Percentiles rank a stretch among this genome's conserved stretches.
Evolutionary conservation across 2,113 vertebrate species (phyloP).

Genomic region (Etia nguti): DNA sequence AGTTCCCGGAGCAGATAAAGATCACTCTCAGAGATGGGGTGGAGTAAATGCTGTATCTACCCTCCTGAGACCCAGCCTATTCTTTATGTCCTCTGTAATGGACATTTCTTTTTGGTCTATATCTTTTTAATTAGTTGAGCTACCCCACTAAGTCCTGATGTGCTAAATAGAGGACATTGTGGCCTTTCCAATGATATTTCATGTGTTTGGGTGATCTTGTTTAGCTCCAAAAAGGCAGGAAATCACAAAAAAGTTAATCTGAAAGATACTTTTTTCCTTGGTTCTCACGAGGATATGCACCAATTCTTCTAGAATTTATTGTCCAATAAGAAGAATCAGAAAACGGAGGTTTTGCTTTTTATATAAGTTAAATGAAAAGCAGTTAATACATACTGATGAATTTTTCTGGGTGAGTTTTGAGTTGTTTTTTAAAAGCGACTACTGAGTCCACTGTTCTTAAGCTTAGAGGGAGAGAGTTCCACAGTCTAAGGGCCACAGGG

Average conservation of each 20-base stretch:
- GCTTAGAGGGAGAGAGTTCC: too few relatives aligned
- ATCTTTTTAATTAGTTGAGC: accelerated
- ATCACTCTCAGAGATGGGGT: not conserved
- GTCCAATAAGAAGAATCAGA: not conserved
- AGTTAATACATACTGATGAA: accelerated
- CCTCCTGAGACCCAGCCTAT: not conserved
- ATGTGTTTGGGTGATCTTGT: not conserved
- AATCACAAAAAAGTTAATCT: not conserved
- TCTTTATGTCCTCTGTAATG: not conserved
- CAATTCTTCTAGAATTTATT: accelerated
- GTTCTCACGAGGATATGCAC: accelerated
- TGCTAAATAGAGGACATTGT: not conserved
- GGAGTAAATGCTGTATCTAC: not conserved
- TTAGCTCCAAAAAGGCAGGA: not conserved
- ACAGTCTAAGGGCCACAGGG: too few relatives aligned
- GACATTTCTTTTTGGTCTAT: not conserved
- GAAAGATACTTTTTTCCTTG: not conserved
- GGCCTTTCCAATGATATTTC: not conserved
- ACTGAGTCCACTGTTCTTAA: too few relatives aligned
- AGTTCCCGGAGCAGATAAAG: not conserved
- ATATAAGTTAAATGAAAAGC: not conserved
- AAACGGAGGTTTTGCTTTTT: not conserved
- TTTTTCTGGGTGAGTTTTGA: too few relatives aligned
- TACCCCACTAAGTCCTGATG: not conserved
- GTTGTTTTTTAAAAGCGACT: too few relatives aligned